A percentile compares a stretch with the other conserved stretches of the same genome.
Conservation (phyloP, 1,140 invertebrate species). For the Sycophaga agraensis region DNA sequence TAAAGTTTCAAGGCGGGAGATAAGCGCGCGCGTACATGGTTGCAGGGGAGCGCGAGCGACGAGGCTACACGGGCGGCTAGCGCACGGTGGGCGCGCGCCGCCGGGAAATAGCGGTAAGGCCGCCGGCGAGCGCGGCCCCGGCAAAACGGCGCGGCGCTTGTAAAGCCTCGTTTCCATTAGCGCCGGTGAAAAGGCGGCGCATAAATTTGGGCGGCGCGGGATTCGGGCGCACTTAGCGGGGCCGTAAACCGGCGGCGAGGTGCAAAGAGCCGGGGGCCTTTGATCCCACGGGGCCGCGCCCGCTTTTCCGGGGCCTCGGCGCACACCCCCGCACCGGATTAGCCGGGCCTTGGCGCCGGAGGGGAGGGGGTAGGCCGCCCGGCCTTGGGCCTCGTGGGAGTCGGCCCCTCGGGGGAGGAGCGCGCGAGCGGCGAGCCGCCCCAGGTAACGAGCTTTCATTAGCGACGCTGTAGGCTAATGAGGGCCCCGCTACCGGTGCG, state of each 20-base stretch:
- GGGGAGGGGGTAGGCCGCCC: too few relatives aligned
- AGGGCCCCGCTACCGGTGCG: slow-evolving; percentile 45
- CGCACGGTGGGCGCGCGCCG: too few relatives aligned
- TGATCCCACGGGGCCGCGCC: slow-evolving; percentile 36
- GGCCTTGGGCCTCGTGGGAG: too few relatives aligned
- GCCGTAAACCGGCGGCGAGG: slow-evolving; percentile 50
- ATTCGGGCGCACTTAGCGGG: slow-evolving; percentile 51
- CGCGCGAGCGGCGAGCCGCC: slow-evolving; percentile 38
- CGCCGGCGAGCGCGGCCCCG: too few relatives aligned
- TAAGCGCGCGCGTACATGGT: too few relatives aligned
- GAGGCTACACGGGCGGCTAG: too few relatives aligned
- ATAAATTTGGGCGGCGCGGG: slow-evolving; percentile 44
- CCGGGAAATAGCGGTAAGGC: too few relatives aligned
- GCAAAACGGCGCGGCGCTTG: background rate
- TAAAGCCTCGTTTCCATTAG: background rate
- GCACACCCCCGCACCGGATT: too few relatives aligned
- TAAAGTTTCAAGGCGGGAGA: too few relatives aligned
- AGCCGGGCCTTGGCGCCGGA: too few relatives aligned
- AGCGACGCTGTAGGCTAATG: slow-evolving; percentile 58
- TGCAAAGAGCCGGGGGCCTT: slow-evolving; percentile 51
- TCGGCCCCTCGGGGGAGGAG: too few relatives aligned
- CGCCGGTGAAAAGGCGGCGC: background rate
- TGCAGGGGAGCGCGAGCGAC: too few relatives aligned
- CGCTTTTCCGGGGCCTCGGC: background rate
- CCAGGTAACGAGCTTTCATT: slow-evolving; percentile 57